phyloP scores from a whole-genome alignment of 2,888 invertebrate genomes.

The Cordilura impudica region DNA sequence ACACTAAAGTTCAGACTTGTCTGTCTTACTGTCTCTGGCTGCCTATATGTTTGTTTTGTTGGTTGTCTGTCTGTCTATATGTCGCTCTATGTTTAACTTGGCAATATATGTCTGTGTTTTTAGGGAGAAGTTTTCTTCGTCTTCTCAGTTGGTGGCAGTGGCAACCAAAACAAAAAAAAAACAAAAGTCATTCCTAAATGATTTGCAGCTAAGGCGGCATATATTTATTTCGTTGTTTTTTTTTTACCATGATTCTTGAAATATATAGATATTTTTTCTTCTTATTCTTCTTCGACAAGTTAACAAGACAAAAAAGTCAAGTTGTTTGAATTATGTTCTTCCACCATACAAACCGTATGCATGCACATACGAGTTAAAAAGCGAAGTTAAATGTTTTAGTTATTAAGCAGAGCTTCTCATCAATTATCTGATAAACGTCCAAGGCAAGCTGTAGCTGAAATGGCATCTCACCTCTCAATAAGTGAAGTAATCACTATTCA shows the following conservation, averaged over 20 bases:
- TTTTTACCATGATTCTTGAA: background rate
- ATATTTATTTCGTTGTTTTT: conserved; percentile 34
- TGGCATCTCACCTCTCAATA: no score
- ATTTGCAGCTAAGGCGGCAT: conserved; percentile 57
- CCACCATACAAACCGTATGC: background rate
- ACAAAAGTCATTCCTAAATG: conserved; percentile 41
- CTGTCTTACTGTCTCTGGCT: conserved; percentile 5
- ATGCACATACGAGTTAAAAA: conserved; percentile 6
- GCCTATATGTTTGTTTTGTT: conserved; percentile 28
- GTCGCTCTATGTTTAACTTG: background rate
- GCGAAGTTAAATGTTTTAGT: conserved; percentile 27
- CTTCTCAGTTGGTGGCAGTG: conserved; percentile 60
- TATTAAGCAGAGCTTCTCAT: background rate
- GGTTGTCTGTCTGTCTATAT: conserved; percentile 35
- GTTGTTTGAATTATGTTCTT: conserved; percentile 60
- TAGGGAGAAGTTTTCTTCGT: conserved; percentile 31
- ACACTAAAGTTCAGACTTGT: conserved; percentile 52
- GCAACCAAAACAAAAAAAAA: conserved; percentile 31
- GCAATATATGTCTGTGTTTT: conserved; percentile 24
- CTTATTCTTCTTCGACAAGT: conserved; percentile 52
- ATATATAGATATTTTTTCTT: conserved; percentile 9
- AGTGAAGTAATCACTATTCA: no score
- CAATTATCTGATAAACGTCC: no score
- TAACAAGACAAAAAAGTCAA: conserved; percentile 62
- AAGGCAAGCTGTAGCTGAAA: no score